Percentiles rank a stretch among this genome's conserved stretches.
These are phyloP conservation scores for Chiloscyllium punctatum DNA, from an alignment of 2,797 vertebrate species.

Conservation along the genomic window DNA sequence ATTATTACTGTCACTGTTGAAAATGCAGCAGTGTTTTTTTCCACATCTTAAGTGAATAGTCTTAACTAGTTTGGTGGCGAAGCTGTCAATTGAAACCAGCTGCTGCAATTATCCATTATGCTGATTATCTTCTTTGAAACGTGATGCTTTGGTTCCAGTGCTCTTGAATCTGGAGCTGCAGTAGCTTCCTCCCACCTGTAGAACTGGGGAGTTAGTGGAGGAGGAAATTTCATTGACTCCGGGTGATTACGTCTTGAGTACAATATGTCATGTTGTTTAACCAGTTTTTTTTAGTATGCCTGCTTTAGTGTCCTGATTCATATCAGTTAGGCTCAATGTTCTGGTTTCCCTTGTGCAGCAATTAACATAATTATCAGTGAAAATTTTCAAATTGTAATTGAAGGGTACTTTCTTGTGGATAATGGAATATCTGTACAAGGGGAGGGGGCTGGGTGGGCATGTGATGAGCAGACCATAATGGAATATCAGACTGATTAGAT, in stretches of 20 bases:
- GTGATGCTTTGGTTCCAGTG: background rate
- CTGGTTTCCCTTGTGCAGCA: conserved; percentile 12
- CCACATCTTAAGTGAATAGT: background rate
- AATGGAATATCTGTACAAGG: no score
- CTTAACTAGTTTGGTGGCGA: background rate
- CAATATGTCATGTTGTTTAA: background rate
- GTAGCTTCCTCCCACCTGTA: background rate
- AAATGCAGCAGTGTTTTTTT: background rate
- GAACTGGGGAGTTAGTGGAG: background rate
- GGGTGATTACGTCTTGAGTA: background rate
- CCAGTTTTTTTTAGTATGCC: background rate
- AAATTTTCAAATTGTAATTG: background rate
- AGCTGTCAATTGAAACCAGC: background rate
- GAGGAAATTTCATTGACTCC: background rate
- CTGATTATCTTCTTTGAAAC: background rate
- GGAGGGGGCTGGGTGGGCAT: background rate
- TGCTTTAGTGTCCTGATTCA: background rate
- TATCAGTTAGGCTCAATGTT: background rate
- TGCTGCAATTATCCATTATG: conserved; percentile 28
- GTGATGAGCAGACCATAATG: background rate
- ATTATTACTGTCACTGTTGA: background rate
- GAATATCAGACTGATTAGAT: background rate
- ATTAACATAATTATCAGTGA: conserved; percentile 21
- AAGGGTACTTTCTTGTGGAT: background rate
- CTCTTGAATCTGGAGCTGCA: background rate